Evolutionary conservation across 1,140 invertebrate species (phyloP).

Genomic region (Bursaphelenchus mucronatus): DNA sequence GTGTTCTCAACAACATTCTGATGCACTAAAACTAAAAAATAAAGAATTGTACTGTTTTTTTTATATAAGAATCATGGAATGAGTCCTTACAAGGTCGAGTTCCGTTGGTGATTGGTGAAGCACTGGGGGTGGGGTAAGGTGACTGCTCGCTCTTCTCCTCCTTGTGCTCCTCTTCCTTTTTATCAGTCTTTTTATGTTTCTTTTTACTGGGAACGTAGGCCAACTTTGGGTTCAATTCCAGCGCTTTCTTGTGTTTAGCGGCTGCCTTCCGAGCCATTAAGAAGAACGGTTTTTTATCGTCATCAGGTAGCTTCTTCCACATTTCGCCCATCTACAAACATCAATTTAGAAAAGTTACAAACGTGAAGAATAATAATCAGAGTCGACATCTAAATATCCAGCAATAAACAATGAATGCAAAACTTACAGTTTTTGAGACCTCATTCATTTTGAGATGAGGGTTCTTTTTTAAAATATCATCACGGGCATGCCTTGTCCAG

Average conservation of each 20-base stretch:
- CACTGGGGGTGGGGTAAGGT: conserved; percentile 12
- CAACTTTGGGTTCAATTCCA: conserved; percentile 46
- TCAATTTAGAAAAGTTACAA: conserved; percentile 20
- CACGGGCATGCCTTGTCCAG: conserved; percentile 62
- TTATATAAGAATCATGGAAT: too few relatives aligned
- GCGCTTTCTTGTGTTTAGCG: conserved; percentile 46
- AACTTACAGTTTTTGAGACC: conserved; percentile 35
- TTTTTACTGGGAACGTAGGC: conserved; percentile 44
- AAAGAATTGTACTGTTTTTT: too few relatives aligned
- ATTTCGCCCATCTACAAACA: conserved; percentile 52
- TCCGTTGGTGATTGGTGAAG: conserved; percentile 3
- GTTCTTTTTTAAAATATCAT: conserved; percentile 61
- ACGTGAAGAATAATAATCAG: too few relatives aligned
- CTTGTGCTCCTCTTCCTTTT: conserved; percentile 13
- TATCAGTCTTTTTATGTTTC: conserved; percentile 23
- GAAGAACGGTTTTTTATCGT: conserved; percentile 53
- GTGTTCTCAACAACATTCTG: too few relatives aligned
- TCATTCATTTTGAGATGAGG: conserved; percentile 55
- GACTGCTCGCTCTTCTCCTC: conserved; percentile 2
- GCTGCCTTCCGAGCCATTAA: conserved; percentile 42
- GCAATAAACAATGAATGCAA: conserved; percentile 22
- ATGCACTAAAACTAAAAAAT: too few relatives aligned
- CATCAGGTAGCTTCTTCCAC: conserved; percentile 51
- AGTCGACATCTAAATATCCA: conserved; percentile 30
- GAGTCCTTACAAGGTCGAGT: not conserved